These are phyloP conservation scores for Cremastinae sp. DNA, from an alignment of 2,888 invertebrate genomes.

Conservation along the genomic window DNA sequence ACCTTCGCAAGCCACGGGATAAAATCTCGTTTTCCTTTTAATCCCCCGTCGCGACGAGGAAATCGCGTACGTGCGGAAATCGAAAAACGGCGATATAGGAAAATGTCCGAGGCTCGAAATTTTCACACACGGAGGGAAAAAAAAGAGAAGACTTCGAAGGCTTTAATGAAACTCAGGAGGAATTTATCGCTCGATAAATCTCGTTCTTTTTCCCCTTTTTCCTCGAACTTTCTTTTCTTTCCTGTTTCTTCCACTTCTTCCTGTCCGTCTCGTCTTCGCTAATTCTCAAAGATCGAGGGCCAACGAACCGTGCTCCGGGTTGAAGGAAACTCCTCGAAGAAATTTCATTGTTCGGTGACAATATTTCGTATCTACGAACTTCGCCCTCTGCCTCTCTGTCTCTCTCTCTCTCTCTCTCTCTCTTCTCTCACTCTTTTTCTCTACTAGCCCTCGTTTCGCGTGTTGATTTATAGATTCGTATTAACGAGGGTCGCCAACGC, in stretches of 20 bases:
- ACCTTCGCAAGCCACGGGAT: neutral
- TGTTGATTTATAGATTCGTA: neutral
- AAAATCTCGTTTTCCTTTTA: constrained; percentile 57
- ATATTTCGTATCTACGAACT: constrained; percentile 14
- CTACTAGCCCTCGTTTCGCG: constrained; percentile 14
- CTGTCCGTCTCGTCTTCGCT: constrained; percentile 20
- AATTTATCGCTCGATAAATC: constrained; percentile 78
- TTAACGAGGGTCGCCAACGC: neutral
- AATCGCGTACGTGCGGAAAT: constrained; percentile 15
- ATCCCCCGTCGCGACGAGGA: constrained; percentile 32
- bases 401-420: too few species aligned
- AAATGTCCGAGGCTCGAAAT: constrained; percentile 13
- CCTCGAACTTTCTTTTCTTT: constrained; percentile 12
- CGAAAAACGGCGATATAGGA: constrained; percentile 5
- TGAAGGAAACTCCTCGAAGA: constrained; percentile 3
- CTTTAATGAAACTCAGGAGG: constrained; percentile 77
- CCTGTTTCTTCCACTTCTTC: constrained; percentile 13
- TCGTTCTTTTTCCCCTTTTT: constrained; percentile 60
- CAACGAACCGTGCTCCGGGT: constrained; percentile 67
- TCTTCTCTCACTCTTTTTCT: neutral
- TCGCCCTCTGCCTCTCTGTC: too few species aligned
- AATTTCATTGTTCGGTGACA: constrained; percentile 25
- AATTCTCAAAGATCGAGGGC: constrained; percentile 47
- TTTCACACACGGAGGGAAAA: constrained; percentile 50
- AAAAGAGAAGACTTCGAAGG: constrained; percentile 36